Evolutionary conservation across 2,888 invertebrate species (phyloP), one percentile per base, ranked within the genome.

Genomic region (Meiosimyza decipiens): DNA sequence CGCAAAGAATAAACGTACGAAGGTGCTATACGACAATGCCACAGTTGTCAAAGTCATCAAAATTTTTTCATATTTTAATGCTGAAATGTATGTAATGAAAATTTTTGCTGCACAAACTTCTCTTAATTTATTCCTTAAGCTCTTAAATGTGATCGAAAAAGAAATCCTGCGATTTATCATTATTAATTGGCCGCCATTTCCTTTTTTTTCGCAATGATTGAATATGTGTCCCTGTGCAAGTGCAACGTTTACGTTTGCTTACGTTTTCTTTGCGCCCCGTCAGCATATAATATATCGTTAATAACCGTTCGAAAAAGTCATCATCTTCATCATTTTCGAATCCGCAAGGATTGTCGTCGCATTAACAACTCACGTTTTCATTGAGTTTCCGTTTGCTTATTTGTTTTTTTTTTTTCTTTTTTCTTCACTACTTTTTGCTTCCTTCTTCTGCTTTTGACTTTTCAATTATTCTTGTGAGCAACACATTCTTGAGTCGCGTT

Each of bases 371-470:
- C 40, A 40, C 40, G 9, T 9, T 40, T 40, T 40, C 40, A 40
- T 40, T 40, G 40, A 40, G 40, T 40, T 40, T 40, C 40, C 40
- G 40, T 40, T 40, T 40, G 40, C 9, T 40, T 40, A 40, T 40
- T 40, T 40, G 6, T 40, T 40, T 40, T 40, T 40, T 9, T 18
- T 18, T 12, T 12, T 57, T 7, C 2, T 40, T 7, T 40, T 40
- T 18, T 18, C 18, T 1, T 57, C 28, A 28, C 66, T 16, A 16
- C 52, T 33, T 54, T 40, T 40, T 52, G 33, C 66, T 55, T 57
- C 47, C 13, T 3, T 57, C 13, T 40, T 40, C 55, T 67, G 67
- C 67, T 47, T 67, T 67, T 67, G 67, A 55, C 47, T 67, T 67
- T 67, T 47, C 67, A 67, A 55, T 67, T 57, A 64, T 60, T 60